These are phyloP conservation scores for Polyommatus icarus DNA, from an alignment of 2,888 invertebrate genomes.

Conservation along the genomic window DNA sequence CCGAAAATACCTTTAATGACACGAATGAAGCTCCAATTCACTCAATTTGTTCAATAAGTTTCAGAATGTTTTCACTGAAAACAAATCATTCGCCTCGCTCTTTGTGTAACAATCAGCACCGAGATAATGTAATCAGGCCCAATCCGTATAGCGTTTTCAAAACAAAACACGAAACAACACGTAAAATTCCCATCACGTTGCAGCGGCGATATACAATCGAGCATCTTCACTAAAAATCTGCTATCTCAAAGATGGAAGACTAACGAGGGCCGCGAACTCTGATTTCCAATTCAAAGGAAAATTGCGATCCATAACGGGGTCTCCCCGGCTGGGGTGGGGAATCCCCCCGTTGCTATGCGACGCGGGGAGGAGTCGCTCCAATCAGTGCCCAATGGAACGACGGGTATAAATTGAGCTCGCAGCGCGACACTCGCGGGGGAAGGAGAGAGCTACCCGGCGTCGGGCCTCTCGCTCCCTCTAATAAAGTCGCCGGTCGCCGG, in stretches of 20 bases:
- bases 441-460: conserved; percentile 50
- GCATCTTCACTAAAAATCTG: conserved; percentile 78
- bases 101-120: conserved; percentile 5
- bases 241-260: conserved; percentile 74
- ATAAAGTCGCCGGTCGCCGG: conserved; percentile 74
- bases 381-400: conserved; percentile 81
- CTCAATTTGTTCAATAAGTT: conserved; percentile 7
- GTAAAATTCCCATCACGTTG: conserved; percentile 32
- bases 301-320: conserved; percentile 79
- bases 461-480: conserved; percentile 61
- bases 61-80: conserved; percentile 14
- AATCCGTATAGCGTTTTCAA: not conserved
- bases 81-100: conserved; percentile 16
- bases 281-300: conserved; percentile 82
- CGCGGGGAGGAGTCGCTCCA: conserved; percentile 83
- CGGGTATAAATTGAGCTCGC: conserved; percentile 80
- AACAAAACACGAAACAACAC: conserved; percentile 21
- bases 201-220: conserved; percentile 48
- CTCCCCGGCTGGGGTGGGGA: conserved; percentile 52
- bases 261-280: conserved; percentile 78
- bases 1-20: not conserved
- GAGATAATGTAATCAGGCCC: conserved; percentile 20
- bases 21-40: not conserved
- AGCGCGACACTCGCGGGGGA: conserved; percentile 70
- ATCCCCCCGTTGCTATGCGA: conserved; percentile 82